Evolutionary conservation across 2,113 vertebrate genomes (phyloP), one percentile per base, ranked within the genome.

Genomic region (Mesocricetus auratus): DNA sequence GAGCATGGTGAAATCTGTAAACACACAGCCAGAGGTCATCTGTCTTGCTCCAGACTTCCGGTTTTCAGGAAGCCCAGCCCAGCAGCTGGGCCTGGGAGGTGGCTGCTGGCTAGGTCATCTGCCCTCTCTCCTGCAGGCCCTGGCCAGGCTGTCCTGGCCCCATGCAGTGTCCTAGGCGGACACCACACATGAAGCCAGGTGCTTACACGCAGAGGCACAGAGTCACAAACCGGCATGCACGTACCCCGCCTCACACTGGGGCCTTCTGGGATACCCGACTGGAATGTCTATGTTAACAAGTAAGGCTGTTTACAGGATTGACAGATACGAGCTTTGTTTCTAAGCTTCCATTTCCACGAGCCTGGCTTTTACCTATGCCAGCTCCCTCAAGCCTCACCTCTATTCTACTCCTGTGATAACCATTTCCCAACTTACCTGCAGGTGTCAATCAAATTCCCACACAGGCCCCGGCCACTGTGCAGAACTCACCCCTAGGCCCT

Each of bases 51-150:
- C 78, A 81, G 93, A 56, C 56, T 36, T 1, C 0, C 7, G 22
- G 89, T 85, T 66, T 93, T 87, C 96, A 95, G 95, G 97, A 96
- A 97, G 58, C 94, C 95, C 93, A 90, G 94, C 94, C 96, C 97
- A 90, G 92, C 94, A 97, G 96, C 97, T 98, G 97, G 93, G 93
- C 39, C 96, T 82, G 93, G 95, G 94, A 89, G 93, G 91, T 42
- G 96, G 89, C 89, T 64, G 21, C 78, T 71, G 86, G 94, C 77
- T 13, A 4, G 0, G 21, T 0, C 21, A 62, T n/a, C 58, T 7
- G 73, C 75, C 31, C 6, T 29, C 0, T 1, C 50, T 36, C 1
- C 36, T n/a, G 77, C 94, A 95, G 79, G 0, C n/a, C 60, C 53
- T 8, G 16, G 64, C 39, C 78, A n/a, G 75, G 90, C 73, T 36